Evolutionary conservation across 2,797 vertebrate genomes (phyloP).

Genomic region (Micromesistius poutassou): DNA sequence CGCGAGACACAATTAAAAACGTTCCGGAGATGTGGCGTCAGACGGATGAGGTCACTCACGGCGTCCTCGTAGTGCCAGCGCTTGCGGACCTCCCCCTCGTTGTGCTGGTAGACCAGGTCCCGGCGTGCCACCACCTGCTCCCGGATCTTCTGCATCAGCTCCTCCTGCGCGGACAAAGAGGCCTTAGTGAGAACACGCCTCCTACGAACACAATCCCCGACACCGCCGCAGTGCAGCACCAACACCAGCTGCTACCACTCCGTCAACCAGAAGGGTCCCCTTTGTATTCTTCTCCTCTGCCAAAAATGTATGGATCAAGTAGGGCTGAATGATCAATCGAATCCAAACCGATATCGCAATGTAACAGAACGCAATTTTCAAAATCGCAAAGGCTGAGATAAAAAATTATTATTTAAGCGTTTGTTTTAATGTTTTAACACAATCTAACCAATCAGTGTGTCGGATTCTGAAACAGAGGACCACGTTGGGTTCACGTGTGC

Average conservation of each 20-base stretch:
- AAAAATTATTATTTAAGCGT: too few species aligned
- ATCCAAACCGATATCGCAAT: too few species aligned
- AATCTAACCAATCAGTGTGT: too few species aligned
- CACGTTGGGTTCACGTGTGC: too few species aligned
- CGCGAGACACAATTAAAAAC: neutral
- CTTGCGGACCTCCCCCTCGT: slow-evolving; percentile 79
- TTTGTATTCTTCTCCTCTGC: neutral
- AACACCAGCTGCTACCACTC: neutral
- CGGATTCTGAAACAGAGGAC: too few species aligned
- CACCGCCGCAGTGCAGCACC: neutral
- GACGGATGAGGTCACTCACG: slow-evolving; percentile 58
- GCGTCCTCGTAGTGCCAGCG: slow-evolving; percentile 81
- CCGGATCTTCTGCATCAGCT: slow-evolving; percentile 74
- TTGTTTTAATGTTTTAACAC: too few species aligned
- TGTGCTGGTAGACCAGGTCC: slow-evolving; percentile 74
- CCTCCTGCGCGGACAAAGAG: slow-evolving; percentile 59
- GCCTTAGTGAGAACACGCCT: neutral
- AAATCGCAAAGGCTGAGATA: too few species aligned
- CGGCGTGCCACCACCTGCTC: slow-evolving; percentile 72
- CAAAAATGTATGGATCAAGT: neutral
- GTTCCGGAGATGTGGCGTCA: neutral
- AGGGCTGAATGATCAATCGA: too few species aligned
- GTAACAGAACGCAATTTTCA: too few species aligned
- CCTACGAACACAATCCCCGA: neutral
- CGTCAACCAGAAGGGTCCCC: neutral